Percentiles rank a stretch among this genome's conserved stretches.
Conservation (phyloP, 2,888 invertebrate genomes). For the Gymnoscelis rufifasciata region DNA sequence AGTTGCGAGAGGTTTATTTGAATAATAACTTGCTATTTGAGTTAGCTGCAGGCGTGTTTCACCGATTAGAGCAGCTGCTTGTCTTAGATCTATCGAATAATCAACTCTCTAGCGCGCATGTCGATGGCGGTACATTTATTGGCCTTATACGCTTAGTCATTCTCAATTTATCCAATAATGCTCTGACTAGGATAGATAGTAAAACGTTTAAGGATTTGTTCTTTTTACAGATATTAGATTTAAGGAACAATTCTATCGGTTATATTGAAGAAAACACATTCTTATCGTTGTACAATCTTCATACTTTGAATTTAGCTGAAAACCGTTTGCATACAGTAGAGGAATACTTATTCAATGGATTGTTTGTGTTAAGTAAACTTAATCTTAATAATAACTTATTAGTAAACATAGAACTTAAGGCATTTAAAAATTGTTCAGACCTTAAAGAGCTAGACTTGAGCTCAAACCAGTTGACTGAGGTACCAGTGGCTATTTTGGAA, state of each 20-base stretch:
- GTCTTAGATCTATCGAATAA: slow-evolving; percentile 92
- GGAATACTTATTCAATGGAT: slow-evolving; percentile 88
- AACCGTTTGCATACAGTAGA: slow-evolving; percentile 91
- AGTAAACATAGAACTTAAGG: slow-evolving; percentile 85
- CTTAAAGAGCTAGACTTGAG: slow-evolving; percentile 93
- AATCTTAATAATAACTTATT: slow-evolving; percentile 92
- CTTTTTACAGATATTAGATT: slow-evolving; percentile 90
- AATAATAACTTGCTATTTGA: slow-evolving; percentile 92
- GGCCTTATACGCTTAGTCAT: slow-evolving; percentile 92
- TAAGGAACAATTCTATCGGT: slow-evolving; percentile 92
- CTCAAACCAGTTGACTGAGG: slow-evolving; percentile 88
- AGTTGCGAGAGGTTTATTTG: slow-evolving; percentile 90
- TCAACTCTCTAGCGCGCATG: slow-evolving; percentile 89
- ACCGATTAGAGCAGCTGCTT: slow-evolving; percentile 90
- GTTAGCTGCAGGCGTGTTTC: slow-evolving; percentile 89
- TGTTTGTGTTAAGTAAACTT: slow-evolving; percentile 89
- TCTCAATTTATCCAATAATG: slow-evolving; percentile 91
- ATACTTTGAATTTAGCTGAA: slow-evolving; percentile 92
- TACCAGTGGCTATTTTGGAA: slow-evolving; percentile 90
- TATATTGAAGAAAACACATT: slow-evolving; percentile 93
- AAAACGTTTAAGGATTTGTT: slow-evolving; percentile 92
- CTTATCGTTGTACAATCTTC: slow-evolving; percentile 91
- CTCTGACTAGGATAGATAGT: slow-evolving; percentile 89
- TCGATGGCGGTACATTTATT: slow-evolving; percentile 91
- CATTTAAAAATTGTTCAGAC: slow-evolving; percentile 92